Evolutionary conservation across 2,888 invertebrate genomes (phyloP), one percentile per base, ranked within the genome.

Genomic region (Ferdinandea cuprea): DNA sequence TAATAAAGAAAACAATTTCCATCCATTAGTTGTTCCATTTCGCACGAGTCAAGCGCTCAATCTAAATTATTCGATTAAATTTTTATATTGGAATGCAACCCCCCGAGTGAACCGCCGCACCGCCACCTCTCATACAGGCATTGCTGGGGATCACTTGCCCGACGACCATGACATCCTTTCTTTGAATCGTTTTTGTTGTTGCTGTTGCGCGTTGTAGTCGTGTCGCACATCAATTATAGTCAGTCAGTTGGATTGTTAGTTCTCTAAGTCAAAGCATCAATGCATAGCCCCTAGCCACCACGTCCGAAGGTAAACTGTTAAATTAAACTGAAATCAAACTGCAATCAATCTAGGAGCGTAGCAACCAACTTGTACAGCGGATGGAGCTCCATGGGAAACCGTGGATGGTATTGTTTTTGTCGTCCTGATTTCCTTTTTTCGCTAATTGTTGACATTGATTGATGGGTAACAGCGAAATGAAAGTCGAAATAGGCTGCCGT

Each of bases 291-390:
- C 37, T 56, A 46, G 72, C 72, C 69, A 13, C 72, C 69, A 13
- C 48, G 76, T 54, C 69, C 71, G 59, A 71, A 66, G 52, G 81
- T 81, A 81, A 81, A 71, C 44, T 54, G 81, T 77, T 77, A 69
- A 77, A 77, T 81, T 81, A 66, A 81, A 81, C 71, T 65, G 77
- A 71, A 77, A 77, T 81, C 71, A 71, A 81, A 81, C 25, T 77
- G 77, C 71, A 65, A 81, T 81, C 81, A 77, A 81, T 81, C 65
- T 48, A 54, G 21, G 48, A 40, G 30, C 48, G 30, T 42, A n/a
- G 11, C 5, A 37, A 37, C 11, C 1, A 37, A 37, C 37, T n/a
- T n/a, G n/a, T n/a, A n/a, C n/a, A n/a, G n/a, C n/a, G n/a, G n/a
- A 37, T 21, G 30, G 37, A 66, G 48, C 48, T 48, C 58, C 17